A percentile compares a stretch with the other conserved stretches of the same genome.
These are phyloP conservation scores for Drosophila bocki DNA, from an alignment of 1,140 invertebrate genomes.

Conservation along the genomic window DNA sequence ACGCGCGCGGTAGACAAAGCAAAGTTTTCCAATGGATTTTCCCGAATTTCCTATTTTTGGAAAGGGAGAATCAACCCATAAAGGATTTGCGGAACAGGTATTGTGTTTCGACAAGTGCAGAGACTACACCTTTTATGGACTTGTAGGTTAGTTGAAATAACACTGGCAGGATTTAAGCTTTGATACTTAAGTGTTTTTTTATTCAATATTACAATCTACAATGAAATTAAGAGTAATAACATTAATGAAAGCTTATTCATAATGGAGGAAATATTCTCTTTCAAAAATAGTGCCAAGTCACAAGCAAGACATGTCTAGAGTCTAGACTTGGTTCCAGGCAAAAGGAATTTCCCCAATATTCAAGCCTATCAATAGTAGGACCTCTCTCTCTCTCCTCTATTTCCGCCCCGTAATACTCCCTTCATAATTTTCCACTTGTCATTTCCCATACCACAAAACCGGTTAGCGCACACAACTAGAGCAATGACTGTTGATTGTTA, in stretches of 20 bases:
- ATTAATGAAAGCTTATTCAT: background rate
- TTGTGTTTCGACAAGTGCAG: background rate
- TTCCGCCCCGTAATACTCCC: conserved; percentile 6
- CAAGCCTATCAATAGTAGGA: conserved; percentile 3
- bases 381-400: background rate
- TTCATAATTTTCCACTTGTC: conserved; percentile 35
- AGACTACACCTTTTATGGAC: background rate
- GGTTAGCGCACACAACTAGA: conserved; percentile 26
- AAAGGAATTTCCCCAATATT: background rate
- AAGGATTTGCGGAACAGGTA: background rate
- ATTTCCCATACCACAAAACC: conserved; percentile 9
- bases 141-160: background rate
- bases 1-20: conserved; percentile 30
- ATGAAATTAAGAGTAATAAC: background rate
- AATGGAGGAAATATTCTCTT: background rate
- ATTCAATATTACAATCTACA: background rate
- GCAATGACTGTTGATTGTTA: conserved; percentile 40
- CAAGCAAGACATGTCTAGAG: background rate
- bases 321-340: background rate
- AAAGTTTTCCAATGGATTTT: conserved; percentile 13
- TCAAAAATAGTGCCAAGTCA: background rate
- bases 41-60: background rate
- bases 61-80: background rate
- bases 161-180: background rate
- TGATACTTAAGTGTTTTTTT: background rate